Base-by-base conservation (phyloP, 2,113 vertebrate species). In the Oreamnos americanus region DNA sequence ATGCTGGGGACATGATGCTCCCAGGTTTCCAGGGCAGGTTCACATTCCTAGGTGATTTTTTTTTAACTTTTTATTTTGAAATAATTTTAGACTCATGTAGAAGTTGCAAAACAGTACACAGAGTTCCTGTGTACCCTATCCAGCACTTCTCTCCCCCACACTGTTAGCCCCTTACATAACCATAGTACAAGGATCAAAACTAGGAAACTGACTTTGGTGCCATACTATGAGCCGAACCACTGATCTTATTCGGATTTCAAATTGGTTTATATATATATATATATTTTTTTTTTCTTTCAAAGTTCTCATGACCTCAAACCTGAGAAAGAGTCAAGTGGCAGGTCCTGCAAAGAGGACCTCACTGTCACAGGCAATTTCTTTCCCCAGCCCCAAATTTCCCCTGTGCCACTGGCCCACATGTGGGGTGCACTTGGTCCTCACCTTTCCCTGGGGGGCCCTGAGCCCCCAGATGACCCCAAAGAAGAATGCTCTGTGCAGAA, bases 171-270 rank as follows among this genome's bases (percentile, higher is more conserved):
- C 90, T 93, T 88, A 47, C 28, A 45, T 58, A 81, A 84, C 57
- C 83, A 19, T 3, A 84, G 71, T 2, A 25, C 76, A 26, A 36
- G 39, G 43, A 64, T 26, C 88, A 85, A 91, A 84, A 93, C 49
- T 55, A 84, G 78, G 83, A 95, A 86, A 83, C 0, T 30, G 45
- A 93, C 86, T 57, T 36, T 60, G 81, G 45, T 90, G 28, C 45
- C 57, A 33, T 11, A 81, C 53, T 55, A 67, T 33, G 49, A 84
- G 60, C 92, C 49, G 23, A 96, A 91, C 25, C 57, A n/a, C 28
- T 4, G 33, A 83, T 79, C 90, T 96, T 91, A 91, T 55, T 97
- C 95, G 92, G 81, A 94, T 90, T 90, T 90, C 64, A 67, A 67
- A 43, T 1, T 39, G 49, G 67, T 62, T 90, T 57, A 62, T 33